Conservation (phyloP, 2,888 invertebrate species). For the Eristalinus aeneus region DNA sequence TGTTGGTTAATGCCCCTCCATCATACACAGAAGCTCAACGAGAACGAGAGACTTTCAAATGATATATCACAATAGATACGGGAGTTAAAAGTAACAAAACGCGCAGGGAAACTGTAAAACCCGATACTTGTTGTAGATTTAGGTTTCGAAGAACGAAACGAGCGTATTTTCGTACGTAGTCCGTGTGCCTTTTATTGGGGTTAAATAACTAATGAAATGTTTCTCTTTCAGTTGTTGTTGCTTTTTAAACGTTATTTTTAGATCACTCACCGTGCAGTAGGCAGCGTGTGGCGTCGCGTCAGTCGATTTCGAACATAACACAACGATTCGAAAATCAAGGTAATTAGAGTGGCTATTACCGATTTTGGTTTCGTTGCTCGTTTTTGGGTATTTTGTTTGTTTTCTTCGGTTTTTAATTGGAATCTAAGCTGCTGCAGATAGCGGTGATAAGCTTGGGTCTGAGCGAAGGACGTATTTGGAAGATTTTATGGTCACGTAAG, state of each 20-base stretch:
- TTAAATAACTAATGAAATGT: slow-evolving; percentile 68
- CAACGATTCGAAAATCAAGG: slow-evolving; percentile 54
- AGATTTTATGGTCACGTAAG: slow-evolving; percentile 33
- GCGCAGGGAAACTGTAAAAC: slow-evolving; percentile 54
- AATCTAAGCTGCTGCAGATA: slow-evolving; percentile 27
- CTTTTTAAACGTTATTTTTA: slow-evolving; percentile 27
- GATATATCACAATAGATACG: neutral
- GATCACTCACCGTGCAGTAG: slow-evolving; percentile 20
- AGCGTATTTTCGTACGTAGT: slow-evolving; percentile 25
- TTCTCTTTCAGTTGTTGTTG: neutral
- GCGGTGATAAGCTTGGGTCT: slow-evolving; percentile 11
- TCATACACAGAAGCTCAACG: slow-evolving; percentile 25
- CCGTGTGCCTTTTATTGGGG: slow-evolving; percentile 59
- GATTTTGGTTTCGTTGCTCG: neutral
- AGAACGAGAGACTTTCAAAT: slow-evolving; percentile 1
- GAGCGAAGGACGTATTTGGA: slow-evolving; percentile 34
- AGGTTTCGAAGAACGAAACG: slow-evolving; percentile 54
- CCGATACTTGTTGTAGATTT: slow-evolving; percentile 69
- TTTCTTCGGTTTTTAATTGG: slow-evolving; percentile 31
- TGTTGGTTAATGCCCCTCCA: slow-evolving; percentile 17
- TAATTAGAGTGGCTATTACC: slow-evolving; percentile 56
- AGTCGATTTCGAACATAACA: neutral
- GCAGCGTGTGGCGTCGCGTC: slow-evolving; percentile 8
- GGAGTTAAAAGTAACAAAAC: neutral
- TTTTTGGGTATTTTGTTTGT: neutral